Conservation (phyloP, 1,140 invertebrate genomes). For the Asobara japonica region DNA sequence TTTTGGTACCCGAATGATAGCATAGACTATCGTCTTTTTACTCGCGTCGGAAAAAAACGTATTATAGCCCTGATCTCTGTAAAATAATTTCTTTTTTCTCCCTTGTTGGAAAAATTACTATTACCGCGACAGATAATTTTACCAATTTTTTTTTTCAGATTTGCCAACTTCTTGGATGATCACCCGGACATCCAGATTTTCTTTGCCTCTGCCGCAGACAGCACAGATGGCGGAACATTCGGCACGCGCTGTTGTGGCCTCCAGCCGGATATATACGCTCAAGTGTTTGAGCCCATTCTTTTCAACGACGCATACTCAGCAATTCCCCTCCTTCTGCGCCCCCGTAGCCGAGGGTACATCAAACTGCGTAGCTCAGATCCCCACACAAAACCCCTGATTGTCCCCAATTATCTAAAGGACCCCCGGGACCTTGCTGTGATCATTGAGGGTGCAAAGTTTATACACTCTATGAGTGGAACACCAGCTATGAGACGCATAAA, state of each 20-base stretch:
- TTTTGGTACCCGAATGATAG: too few species aligned
- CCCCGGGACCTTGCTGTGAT: conserved; percentile 78
- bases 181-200: conserved; percentile 89
- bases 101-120: too few species aligned
- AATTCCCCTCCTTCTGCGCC: conserved; percentile 82
- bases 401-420: conserved; percentile 89
- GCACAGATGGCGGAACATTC: conserved; percentile 79
- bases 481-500: too few species aligned
- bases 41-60: too few species aligned
- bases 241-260: conserved; percentile 82
- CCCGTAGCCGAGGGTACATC: conserved; percentile 82
- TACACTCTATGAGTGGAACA: conserved; percentile 75
- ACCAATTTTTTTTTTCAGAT: not conserved
- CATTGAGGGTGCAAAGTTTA: conserved; percentile 83
- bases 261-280: conserved; percentile 81
- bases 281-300: conserved; percentile 79
- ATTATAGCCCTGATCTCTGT: too few species aligned
- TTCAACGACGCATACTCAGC: conserved; percentile 84
- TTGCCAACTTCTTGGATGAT: conserved; percentile 74
- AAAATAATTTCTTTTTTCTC: not conserved
- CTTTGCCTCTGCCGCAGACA: conserved; percentile 86
- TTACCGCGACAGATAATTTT: not conserved
- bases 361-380: conserved; percentile 81
- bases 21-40: too few species aligned
- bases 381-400: conserved; percentile 83